These are phyloP conservation scores for Chrysina gloriosa DNA, from an alignment of 2,888 invertebrate genomes.

Conservation along the genomic window DNA sequence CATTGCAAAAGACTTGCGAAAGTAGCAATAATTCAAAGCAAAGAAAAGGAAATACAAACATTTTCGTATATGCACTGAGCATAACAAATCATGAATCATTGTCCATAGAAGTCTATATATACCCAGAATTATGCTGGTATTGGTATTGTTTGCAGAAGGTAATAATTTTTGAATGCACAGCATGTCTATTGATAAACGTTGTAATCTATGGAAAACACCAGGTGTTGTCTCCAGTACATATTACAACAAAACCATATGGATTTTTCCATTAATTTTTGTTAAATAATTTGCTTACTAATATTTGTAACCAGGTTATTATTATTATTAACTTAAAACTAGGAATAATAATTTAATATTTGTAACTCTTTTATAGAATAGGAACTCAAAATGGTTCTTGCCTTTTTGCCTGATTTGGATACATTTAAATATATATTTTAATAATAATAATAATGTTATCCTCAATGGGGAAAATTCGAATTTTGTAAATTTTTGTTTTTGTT, in stretches of 20 bases:
- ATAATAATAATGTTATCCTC: too few relatives aligned
- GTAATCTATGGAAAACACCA: conserved; percentile 15
- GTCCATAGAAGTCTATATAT: conserved; percentile 2
- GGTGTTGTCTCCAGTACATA: conserved; percentile 27
- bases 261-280: too few relatives aligned
- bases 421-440: too few relatives aligned
- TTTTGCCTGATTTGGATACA: too few relatives aligned
- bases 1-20: not conserved
- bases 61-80: not conserved
- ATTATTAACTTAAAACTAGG: too few relatives aligned
- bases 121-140: conserved; percentile 30
- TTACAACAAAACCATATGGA: not conserved
- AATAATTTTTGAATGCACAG: conserved; percentile 8
- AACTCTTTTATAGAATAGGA: too few relatives aligned
- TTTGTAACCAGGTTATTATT: too few relatives aligned
- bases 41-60: conserved; percentile 13
- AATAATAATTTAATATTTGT: too few relatives aligned
- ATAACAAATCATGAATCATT: conserved; percentile 9
- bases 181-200: conserved; percentile 1
- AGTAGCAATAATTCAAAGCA: not conserved
- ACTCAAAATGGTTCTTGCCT: too few relatives aligned
- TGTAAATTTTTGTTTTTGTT: too few relatives aligned
- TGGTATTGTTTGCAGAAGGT: conserved; percentile 8
- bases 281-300: too few relatives aligned
- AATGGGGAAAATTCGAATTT: too few relatives aligned